Base-by-base conservation (phyloP, 2,888 invertebrate species). In the Graphium colonna region DNA sequence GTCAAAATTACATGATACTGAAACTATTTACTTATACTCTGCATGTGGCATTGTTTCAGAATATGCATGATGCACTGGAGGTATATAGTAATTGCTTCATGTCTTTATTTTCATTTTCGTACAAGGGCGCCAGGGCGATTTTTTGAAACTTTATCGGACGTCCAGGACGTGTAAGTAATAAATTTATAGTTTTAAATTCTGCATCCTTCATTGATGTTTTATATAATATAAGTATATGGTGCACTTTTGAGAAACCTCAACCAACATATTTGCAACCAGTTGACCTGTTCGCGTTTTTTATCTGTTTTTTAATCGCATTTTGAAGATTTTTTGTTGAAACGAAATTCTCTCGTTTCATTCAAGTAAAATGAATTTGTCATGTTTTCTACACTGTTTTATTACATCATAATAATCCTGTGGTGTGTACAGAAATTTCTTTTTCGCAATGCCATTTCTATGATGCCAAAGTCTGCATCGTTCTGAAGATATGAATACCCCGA, bases 401-500 rank as follows among this genome's bases (percentile, higher is more conserved):
- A 53, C 45, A 38, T 39, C 13, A 46, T 46, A 45, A 43, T 46
- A 46, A 46, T 45, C 31, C 18, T 45, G 31, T 31, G 44, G 44
- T 45, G 44, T 45, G 44, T 31, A 45, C 28, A 28, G 16, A 44
- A 54, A 50, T 50, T 50, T 0, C 10, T 43, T 45, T 40, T 40
- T 55, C 42, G 13, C 40, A 46, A 28, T n/a, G n/a, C n/a, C n/a
- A n/a, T n/a, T n/a, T n/a, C n/a, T n/a, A n/a, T n/a, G n/a, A n/a
- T n/a, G n/a, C n/a, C n/a, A n/a, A n/a, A n/a, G n/a, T n/a, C n/a
- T n/a, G n/a, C n/a, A n/a, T n/a, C n/a, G n/a, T n/a, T 59, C 42
- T 56, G 59, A 51, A 59, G 52, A 43, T 56, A 54, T 55, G 53
- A 59, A 59, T 61, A 54, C 51, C 48, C 57, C 44, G 56, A 52